Base-by-base conservation (phyloP, 1,140 invertebrate species). In the Mylabris phalerata region DNA sequence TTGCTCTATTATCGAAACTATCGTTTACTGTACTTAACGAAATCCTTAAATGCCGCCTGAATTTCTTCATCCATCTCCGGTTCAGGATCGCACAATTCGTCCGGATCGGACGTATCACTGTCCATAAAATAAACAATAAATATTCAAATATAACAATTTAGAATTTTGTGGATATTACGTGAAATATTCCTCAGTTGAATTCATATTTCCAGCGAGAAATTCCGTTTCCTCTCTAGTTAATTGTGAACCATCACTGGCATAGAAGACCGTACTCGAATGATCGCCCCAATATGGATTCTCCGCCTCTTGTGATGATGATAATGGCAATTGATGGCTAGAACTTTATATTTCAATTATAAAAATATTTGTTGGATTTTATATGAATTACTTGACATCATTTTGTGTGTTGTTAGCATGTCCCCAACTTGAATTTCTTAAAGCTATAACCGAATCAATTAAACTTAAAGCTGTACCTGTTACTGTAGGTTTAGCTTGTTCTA, bases 41-140 rank as follows among this genome's bases (percentile, higher is more conserved):
- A 80, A 60, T 77, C 74, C 62, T 75, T 73, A 61, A 77, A 80
- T 50, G 76, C 78, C 48, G 67, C 74, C 66, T 77, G 75, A 57
- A 78, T 77, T 61, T 80, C 78, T 64, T 77, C 75, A 57, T 78
- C 76, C 78, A 80, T 80, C 72, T 79, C 78, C 3, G 77, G 76
- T 61, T 74, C 71, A 2, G 76, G 68, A 65, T 79, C 75, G 57
- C 62, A 73, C 9, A 77, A 60, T 25, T 64, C 70, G 58, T 78
- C 77, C 48, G 77, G 73, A 67, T 74, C 72, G n/a, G 65, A 63
- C 38, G 50, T 59, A 46, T 75, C 67, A 48, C 71, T 75, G 59
- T 65, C 69, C 65, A 70, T 19, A 19, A 19, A 19, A 19, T 19
- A 19, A 19, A 19, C 19, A 19, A 19, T 19, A 19, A 19, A 19